Conservation (phyloP, 92 coral and sea anemone genomes). For the Muricea muricata region DNA sequence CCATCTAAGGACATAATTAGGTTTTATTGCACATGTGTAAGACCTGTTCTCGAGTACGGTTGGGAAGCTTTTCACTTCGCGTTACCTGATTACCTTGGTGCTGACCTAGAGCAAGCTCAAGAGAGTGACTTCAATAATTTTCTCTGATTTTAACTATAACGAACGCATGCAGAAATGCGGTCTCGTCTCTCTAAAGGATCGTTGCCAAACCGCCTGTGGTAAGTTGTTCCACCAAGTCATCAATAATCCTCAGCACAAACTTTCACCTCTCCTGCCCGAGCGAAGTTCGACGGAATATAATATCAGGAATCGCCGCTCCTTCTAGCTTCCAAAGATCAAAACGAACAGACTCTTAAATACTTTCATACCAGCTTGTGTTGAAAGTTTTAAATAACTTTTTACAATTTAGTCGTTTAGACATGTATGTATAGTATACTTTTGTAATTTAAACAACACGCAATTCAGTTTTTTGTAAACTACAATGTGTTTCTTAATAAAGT, state of each 20-base stretch:
- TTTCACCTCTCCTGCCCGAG: constrained; percentile 20
- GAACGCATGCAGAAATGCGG: background rate
- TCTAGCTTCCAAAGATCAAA: constrained; percentile 6
- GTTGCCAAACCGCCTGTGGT: background rate
- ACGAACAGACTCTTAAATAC: constrained; percentile 1
- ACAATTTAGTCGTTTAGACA: background rate
- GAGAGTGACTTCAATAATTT: background rate
- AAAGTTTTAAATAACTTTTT: background rate
- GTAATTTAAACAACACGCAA: background rate
- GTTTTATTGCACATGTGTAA: background rate
- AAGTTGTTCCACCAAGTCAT: background rate
- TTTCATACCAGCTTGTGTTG: background rate
- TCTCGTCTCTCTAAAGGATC: background rate
- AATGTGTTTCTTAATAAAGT: background rate
- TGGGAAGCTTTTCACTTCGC: too few relatives aligned
- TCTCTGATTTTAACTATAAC: background rate
- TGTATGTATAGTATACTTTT: background rate
- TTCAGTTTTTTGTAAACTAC: background rate
- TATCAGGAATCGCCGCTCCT: background rate
- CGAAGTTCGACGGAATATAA: constrained; percentile 27
- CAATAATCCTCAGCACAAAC: constrained; percentile 13
- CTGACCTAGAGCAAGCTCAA: background rate
- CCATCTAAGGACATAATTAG: background rate
- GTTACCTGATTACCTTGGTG: background rate
- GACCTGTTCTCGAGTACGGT: too few relatives aligned